Conservation (phyloP, 2,888 invertebrate species). For the Sisyra terminalis region DNA sequence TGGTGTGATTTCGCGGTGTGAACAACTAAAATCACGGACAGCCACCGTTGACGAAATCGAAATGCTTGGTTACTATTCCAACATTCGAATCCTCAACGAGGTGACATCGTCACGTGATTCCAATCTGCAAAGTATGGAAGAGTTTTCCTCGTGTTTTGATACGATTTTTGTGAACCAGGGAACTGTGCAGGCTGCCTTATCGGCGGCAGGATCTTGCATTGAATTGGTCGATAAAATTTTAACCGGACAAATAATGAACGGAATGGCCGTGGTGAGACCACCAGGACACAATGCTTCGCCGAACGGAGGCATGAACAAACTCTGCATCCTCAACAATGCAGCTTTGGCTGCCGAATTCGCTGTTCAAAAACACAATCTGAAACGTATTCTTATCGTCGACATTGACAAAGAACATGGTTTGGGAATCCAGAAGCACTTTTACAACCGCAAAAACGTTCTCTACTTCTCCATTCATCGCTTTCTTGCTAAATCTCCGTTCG, state of each 20-base stretch:
- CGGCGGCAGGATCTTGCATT: slow-evolving; percentile 66
- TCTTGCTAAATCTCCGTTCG: no score
- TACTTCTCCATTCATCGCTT: slow-evolving; percentile 90
- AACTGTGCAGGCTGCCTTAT: slow-evolving; percentile 59
- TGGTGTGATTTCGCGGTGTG: no score
- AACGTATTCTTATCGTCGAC: slow-evolving; percentile 73
- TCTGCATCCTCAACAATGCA: slow-evolving; percentile 88
- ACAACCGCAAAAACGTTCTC: slow-evolving; percentile 70
- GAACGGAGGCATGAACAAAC: slow-evolving; percentile 64
- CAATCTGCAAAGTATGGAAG: not conserved
- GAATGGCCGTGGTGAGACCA: slow-evolving; percentile 71
- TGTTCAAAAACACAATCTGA: slow-evolving; percentile 38
- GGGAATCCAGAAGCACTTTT: slow-evolving; percentile 80
- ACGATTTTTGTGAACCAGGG: slow-evolving; percentile 24
- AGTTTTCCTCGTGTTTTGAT: no score
- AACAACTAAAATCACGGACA: no score
- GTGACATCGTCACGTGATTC: slow-evolving; percentile 27
- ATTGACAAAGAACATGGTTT: slow-evolving; percentile 97
- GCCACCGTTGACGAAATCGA: slow-evolving; percentile 24
- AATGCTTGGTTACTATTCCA: slow-evolving; percentile 50
- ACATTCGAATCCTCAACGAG: slow-evolving; percentile 64
- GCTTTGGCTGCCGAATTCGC: slow-evolving; percentile 72
- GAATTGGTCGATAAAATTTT: slow-evolving; percentile 58
- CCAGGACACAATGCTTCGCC: slow-evolving; percentile 87
- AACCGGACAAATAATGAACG: slow-evolving; percentile 52